Evolutionary conservation across 2,113 vertebrate species (phyloP).

Genomic region (Syngnathus scovelli): DNA sequence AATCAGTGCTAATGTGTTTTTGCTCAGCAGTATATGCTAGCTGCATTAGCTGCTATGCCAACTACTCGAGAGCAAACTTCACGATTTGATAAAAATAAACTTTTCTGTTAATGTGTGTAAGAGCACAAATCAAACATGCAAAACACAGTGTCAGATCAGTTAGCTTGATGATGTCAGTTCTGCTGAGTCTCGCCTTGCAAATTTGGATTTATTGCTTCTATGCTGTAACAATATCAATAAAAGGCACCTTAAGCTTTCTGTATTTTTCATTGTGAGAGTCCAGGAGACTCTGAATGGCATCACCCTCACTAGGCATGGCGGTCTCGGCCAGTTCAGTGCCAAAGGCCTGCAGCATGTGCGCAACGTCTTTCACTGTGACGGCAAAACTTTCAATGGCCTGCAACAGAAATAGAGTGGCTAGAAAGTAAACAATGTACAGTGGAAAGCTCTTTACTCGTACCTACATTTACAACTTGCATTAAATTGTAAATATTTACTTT

Average conservation of each 20-base stretch:
- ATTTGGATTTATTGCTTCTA: background rate
- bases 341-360: slow-evolving; percentile 91
- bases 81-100: no score
- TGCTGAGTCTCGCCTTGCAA: background rate
- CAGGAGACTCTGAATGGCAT: slow-evolving; percentile 78
- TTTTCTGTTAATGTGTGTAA: no score
- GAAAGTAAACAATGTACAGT: background rate
- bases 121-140: no score
- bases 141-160: no score
- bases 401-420: slow-evolving; percentile 21
- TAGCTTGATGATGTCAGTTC: background rate
- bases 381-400: slow-evolving; percentile 98
- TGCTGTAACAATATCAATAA: background rate
- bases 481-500: no score
- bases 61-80: no score
- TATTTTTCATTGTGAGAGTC: slow-evolving; percentile 81
- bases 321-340: slow-evolving; percentile 89
- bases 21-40: no score
- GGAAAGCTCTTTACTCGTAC: no score
- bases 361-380: slow-evolving; percentile 91
- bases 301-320: slow-evolving; percentile 77
- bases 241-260: slow-evolving; percentile 83
- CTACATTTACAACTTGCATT: no score
- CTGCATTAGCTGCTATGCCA: no score
- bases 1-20: no score